phyloP scores from a whole-genome alignment of 1,140 invertebrate species.

The Trichonephila clavata region DNA sequence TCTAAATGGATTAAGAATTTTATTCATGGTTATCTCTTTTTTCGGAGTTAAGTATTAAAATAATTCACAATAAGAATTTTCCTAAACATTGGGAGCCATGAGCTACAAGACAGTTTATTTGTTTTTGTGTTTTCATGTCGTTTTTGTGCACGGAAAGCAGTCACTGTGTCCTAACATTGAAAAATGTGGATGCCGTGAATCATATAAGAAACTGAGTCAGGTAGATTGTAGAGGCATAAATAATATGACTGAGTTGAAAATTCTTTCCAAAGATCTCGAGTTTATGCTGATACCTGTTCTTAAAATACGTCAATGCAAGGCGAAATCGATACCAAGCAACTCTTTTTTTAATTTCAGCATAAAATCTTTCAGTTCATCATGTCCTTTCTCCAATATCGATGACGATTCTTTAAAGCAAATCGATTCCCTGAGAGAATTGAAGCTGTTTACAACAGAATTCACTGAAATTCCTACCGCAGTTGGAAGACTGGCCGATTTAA shows the following conservation, averaged over 20 bases:
- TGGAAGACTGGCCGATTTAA: not conserved
- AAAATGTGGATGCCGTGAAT: not conserved
- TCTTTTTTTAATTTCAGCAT: not conserved
- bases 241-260: not conserved
- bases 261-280: not conserved
- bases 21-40: too few species aligned
- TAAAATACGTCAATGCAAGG: not conserved
- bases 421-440: not conserved
- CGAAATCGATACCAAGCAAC: not conserved
- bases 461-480: not conserved
- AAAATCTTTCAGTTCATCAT: not conserved
- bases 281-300: not conserved
- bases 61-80: too few species aligned
- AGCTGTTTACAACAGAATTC: not conserved
- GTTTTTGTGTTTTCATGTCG: not conserved
- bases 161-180: not conserved
- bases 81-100: not conserved
- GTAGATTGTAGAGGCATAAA: not conserved
- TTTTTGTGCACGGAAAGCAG: not conserved
- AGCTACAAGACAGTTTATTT: not conserved
- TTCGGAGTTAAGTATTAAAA: too few species aligned
- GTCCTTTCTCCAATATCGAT: not conserved
- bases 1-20: too few species aligned
- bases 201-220: not conserved
- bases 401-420: not conserved